phyloP scores from a whole-genome alignment of 2,888 invertebrate species.

The Venusia cambrica region DNA sequence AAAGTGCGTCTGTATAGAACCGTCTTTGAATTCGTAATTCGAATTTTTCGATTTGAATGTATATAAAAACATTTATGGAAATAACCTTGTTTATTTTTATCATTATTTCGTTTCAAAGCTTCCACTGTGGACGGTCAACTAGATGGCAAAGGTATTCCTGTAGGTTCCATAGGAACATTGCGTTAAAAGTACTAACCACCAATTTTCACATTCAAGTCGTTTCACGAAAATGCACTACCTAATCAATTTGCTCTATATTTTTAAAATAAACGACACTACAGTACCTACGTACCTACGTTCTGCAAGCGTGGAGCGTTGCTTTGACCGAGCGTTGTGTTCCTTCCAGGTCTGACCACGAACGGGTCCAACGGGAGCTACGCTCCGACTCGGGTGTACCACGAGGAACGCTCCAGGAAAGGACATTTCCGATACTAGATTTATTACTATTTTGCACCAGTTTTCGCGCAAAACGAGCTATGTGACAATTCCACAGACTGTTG shows the following conservation, averaged over 20 bases:
- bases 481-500: constrained; percentile 8
- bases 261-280: too few relatives aligned
- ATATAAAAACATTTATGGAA: too few relatives aligned
- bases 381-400: constrained; percentile 90
- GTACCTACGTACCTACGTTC: too few relatives aligned
- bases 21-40: too few relatives aligned
- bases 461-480: constrained; percentile 7
- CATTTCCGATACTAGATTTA: constrained; percentile 92
- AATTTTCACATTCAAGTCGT: too few relatives aligned
- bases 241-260: not conserved
- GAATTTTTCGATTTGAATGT: too few relatives aligned
- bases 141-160: constrained; percentile 62
- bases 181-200: too few relatives aligned
- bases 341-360: constrained; percentile 83
- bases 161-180: constrained; percentile 9
- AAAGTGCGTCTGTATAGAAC: too few relatives aligned
- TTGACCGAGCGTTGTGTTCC: too few relatives aligned
- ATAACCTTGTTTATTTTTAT: not conserved
- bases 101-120: constrained; percentile 48
- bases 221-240: too few relatives aligned
- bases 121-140: constrained; percentile 75
- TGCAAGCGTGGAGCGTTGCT: too few relatives aligned
- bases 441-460: constrained; percentile 3
- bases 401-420: constrained; percentile 89
- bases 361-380: constrained; percentile 86